Evolutionary conservation across 2,797 vertebrate species (phyloP).

Genomic region (Phataginus tetradactyla): DNA sequence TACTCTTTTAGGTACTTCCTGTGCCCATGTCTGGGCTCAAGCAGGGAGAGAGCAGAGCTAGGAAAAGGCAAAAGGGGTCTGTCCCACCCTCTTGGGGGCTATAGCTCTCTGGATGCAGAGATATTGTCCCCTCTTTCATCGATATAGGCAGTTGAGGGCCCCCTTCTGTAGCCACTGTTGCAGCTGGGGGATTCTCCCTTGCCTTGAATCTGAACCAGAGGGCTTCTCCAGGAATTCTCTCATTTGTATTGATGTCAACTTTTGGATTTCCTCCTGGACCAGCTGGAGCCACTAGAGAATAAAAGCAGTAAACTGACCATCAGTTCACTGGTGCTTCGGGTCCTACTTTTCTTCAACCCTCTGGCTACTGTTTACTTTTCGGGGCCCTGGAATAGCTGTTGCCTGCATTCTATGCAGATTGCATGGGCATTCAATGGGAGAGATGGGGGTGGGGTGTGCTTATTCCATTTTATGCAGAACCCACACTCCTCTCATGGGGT

Average conservation of each 20-base stretch:
- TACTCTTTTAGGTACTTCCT: background rate
- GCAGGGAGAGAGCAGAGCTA: background rate
- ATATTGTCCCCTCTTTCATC: background rate
- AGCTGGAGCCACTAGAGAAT: background rate
- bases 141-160: background rate
- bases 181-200: background rate
- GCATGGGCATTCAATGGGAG: background rate
- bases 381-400: background rate
- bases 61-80: background rate
- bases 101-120: background rate
- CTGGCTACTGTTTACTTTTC: background rate
- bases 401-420: rapidly evolving
- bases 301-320: background rate
- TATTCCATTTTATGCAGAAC: background rate
- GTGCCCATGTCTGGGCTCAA: background rate
- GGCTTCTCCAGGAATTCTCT: background rate
- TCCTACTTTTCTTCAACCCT: background rate
- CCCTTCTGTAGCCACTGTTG: background rate
- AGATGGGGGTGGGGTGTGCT: background rate
- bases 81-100: background rate
- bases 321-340: background rate
- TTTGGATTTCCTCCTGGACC: background rate
- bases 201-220: background rate
- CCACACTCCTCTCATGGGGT: background rate
- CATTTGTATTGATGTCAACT: background rate